phyloP scores from a whole-genome alignment of 1,140 invertebrate genomes.

The Penaeus vannamei region DNA sequence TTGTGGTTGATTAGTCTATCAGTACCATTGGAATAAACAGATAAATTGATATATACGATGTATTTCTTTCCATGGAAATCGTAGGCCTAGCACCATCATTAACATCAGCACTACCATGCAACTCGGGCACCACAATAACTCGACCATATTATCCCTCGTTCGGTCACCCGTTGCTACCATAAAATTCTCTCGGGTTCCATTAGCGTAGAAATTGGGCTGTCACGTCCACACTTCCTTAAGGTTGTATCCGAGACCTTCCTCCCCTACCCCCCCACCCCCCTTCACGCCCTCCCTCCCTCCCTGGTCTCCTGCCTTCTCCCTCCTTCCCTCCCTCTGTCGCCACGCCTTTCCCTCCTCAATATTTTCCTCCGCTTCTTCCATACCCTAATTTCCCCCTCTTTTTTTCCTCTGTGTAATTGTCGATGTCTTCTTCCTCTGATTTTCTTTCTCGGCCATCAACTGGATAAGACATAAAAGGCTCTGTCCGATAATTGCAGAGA shows the following conservation, averaged over 20 bases:
- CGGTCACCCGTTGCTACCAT: constrained; percentile 14
- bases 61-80: no score
- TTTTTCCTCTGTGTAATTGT: no score
- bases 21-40: no score
- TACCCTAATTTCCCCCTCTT: no score
- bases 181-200: constrained; percentile 51
- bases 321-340: neutral
- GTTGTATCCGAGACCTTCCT: neutral
- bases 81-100: neutral
- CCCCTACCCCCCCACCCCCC: neutral
- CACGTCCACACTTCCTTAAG: constrained; percentile 50
- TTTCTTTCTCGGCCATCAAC: no score
- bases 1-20: no score
- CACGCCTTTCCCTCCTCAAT: neutral
- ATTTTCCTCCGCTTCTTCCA: no score
- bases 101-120: neutral
- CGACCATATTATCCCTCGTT: neutral
- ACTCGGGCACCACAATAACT: neutral
- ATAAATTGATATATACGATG: no score
- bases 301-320: neutral
- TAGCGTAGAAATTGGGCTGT: constrained; percentile 61
- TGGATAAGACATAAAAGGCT: no score
- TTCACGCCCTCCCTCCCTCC: neutral
- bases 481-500: no score
- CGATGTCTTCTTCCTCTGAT: no score